A percentile compares a stretch with the other conserved stretches of the same genome.
Conservation (phyloP, 2,888 invertebrate species). For the Agonopterix alstromeriana region DNA sequence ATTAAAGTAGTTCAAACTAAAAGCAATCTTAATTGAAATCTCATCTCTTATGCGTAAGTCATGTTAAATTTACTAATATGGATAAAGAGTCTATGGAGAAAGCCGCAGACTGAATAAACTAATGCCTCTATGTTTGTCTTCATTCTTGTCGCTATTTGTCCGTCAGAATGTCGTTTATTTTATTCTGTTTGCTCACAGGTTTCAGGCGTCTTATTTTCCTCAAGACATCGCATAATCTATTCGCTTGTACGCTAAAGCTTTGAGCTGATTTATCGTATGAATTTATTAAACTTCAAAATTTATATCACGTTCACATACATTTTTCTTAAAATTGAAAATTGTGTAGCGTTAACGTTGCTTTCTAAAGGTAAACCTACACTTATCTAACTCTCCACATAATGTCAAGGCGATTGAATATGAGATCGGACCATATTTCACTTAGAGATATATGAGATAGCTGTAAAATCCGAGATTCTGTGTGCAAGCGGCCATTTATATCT, state of each 20-base stretch:
- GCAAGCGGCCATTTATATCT: slow-evolving; percentile 53
- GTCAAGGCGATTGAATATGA: slow-evolving; percentile 43
- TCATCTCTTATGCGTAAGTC: neutral
- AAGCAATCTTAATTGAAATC: slow-evolving; percentile 5
- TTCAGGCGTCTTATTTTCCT: slow-evolving; percentile 19
- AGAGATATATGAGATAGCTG: slow-evolving; percentile 46
- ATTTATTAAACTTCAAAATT: slow-evolving; percentile 26
- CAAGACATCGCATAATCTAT: slow-evolving; percentile 28
- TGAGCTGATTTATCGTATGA: slow-evolving; percentile 27
- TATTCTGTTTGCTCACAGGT: slow-evolving; percentile 14
- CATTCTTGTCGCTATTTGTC: slow-evolving; percentile 12
- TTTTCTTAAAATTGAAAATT: slow-evolving; percentile 22
- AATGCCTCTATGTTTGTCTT: slow-evolving; percentile 11
- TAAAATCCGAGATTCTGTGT: slow-evolving; percentile 54
- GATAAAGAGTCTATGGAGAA: slow-evolving; percentile 6
- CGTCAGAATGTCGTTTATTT: slow-evolving; percentile 12
- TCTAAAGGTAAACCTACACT: slow-evolving; percentile 18
- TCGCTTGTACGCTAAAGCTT: slow-evolving; percentile 7
- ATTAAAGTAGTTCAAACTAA: neutral
- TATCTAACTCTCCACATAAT: slow-evolving; percentile 31
- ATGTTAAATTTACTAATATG: slow-evolving; percentile 3
- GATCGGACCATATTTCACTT: slow-evolving; percentile 48
- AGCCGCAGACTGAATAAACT: slow-evolving; percentile 6
- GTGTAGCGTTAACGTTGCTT: slow-evolving; percentile 18
- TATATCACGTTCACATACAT: slow-evolving; percentile 31